phyloP scores from a whole-genome alignment of 2,113 vertebrate species.

The Erythrolamprus reginae region DNA sequence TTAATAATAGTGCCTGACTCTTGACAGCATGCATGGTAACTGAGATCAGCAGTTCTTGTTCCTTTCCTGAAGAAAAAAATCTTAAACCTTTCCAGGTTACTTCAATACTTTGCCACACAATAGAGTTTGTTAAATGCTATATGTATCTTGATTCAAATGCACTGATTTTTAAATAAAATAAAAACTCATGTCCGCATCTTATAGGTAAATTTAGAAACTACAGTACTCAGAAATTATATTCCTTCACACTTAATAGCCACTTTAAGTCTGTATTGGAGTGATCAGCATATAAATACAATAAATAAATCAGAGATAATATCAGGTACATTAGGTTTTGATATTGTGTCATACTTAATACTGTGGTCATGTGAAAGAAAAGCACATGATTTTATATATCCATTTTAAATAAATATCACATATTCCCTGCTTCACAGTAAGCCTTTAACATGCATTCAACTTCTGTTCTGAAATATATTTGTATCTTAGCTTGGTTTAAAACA shows the following conservation, averaged over 20 bases:
- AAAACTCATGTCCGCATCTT: neutral
- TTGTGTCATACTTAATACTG: neutral
- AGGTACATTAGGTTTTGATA: neutral
- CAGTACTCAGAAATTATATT: neutral
- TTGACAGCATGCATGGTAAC: neutral
- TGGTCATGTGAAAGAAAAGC: neutral
- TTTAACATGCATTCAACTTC: slow-evolving; percentile 36
- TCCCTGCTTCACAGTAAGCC: neutral
- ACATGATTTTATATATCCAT: neutral
- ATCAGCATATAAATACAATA: too few species aligned
- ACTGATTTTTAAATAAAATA: neutral
- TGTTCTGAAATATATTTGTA: slow-evolving; percentile 35
- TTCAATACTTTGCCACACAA: neutral
- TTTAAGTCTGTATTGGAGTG: too few species aligned
- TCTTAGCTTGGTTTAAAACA: slow-evolving; percentile 30
- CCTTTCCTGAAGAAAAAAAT: neutral
- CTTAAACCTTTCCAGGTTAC: neutral
- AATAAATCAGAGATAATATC: neutral
- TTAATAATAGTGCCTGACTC: slow-evolving; percentile 21
- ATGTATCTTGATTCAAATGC: neutral
- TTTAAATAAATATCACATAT: neutral
- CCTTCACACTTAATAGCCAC: neutral
- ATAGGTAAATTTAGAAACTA: neutral
- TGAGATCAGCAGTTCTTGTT: slow-evolving; percentile 3
- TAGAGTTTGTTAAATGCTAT: neutral